phyloP scores from a whole-genome alignment of 1,140 invertebrate species.

The Ostrea edulis region DNA sequence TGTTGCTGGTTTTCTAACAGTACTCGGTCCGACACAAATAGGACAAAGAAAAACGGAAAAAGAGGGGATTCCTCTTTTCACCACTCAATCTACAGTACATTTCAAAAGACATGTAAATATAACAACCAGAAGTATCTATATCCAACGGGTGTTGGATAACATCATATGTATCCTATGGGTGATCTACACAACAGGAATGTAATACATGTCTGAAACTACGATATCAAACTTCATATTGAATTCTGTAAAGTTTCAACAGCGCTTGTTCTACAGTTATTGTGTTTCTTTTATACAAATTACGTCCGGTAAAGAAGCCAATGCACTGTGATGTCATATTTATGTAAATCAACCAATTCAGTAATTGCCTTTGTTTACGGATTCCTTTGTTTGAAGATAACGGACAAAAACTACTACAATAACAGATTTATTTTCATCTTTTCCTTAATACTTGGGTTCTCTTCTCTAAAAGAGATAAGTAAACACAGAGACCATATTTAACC shows the following conservation, averaged over 20 bases:
- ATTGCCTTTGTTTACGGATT: constrained; percentile 10
- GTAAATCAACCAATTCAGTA: constrained; percentile 6
- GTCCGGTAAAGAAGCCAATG: not conserved
- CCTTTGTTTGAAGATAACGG: constrained; percentile 4
- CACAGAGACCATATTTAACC: no score
- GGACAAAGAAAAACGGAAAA: constrained; percentile 53
- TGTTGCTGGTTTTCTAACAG: constrained; percentile 75
- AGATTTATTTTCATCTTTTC: not conserved
- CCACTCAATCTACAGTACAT: not conserved
- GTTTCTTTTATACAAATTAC: not conserved
- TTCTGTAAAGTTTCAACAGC: not conserved
- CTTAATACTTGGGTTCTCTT: not conserved
- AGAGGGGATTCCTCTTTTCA: constrained; percentile 38
- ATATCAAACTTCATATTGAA: not conserved
- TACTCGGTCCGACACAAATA: constrained; percentile 60
- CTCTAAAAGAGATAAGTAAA: not conserved
- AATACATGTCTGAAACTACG: not conserved
- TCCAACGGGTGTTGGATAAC: not conserved
- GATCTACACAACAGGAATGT: not conserved
- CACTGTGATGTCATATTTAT: constrained; percentile 23
- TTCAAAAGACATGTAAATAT: not conserved
- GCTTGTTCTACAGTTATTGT: not conserved
- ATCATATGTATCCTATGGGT: not conserved
- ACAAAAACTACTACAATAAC: not conserved
- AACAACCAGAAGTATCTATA: not conserved